Conservation (phyloP, 2,888 invertebrate species). For the Marasmarcha lunaedactyla region DNA sequence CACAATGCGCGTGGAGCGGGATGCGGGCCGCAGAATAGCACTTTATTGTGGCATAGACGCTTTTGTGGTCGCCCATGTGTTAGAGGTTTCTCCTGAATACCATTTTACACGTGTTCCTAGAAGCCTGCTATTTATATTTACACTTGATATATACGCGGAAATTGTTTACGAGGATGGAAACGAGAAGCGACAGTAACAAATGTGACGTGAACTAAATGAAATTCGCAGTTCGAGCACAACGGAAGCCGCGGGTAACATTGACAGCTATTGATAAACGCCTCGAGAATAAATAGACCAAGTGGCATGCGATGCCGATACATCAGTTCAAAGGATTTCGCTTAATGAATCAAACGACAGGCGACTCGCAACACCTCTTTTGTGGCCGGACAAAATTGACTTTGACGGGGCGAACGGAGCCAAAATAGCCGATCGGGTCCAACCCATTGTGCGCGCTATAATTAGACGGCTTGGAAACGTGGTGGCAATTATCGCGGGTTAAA, state of each 20-base stretch:
- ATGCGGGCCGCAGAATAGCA: slow-evolving; percentile 61
- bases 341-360: slow-evolving; percentile 65
- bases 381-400: slow-evolving; percentile 59
- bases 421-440: slow-evolving; percentile 65
- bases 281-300: slow-evolving; percentile 40
- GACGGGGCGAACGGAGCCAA: slow-evolving; percentile 55
- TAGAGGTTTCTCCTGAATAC: slow-evolving; percentile 10
- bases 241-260: slow-evolving; percentile 22
- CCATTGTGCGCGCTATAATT: slow-evolving; percentile 66
- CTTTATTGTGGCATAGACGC: slow-evolving; percentile 37
- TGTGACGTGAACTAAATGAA: slow-evolving; percentile 20
- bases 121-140: not conserved
- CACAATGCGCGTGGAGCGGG: slow-evolving; percentile 47
- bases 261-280: slow-evolving; percentile 21
- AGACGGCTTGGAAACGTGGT: slow-evolving; percentile 64
- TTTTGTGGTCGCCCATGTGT: slow-evolving; percentile 44
- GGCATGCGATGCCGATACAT: slow-evolving; percentile 43
- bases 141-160: not conserved
- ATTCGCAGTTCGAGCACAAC: slow-evolving; percentile 14
- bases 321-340: slow-evolving; percentile 57
- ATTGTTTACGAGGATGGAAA: not conserved
- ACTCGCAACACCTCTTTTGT: slow-evolving; percentile 63
- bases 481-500: slow-evolving; percentile 70
- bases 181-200: slow-evolving; percentile 17
- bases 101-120: slow-evolving; percentile 5